Evolutionary conservation across 2,113 vertebrate genomes (phyloP), one percentile per base, ranked within the genome.

Genomic region (Panthera uncia): DNA sequence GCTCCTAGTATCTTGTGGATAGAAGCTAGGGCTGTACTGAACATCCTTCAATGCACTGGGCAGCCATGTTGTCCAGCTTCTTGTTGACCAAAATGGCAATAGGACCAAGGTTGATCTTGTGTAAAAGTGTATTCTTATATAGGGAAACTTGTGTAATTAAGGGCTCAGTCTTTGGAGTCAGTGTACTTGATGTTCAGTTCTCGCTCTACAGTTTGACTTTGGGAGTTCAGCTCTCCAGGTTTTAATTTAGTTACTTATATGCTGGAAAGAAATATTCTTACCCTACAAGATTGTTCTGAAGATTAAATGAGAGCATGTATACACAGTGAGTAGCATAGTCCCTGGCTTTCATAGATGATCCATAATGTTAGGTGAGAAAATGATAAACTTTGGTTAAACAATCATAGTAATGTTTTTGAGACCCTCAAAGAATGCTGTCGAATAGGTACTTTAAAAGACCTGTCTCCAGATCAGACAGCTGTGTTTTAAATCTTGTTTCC

Each of bases 331-430:
- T 71, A 81, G 3, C 33, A 33, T 83, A 18, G 18, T 29, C 31
- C 23, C 5, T 52, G 19, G n/a, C 16, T 76, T 65, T 96, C 31
- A 9, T 9, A 65, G 33, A 55, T 9, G 45, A 83, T 82, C 4
- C 33, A 52, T 65, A 21, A 66, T 84, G 74, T 86, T 76, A 68
- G 10, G 29, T 68, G 41, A 83, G 48, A 66, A 86, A 84, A 84
- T 78, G 5, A 78, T 45, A 45, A 74, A 48, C 13, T 31, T 33
- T 82, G 18, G 5, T 91, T 61, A 78, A 90, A 31, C 5, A 41
- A 7, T 69, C 38, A 29, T 48, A 4, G 3, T 55, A 36, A 7
- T 45, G 11, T 69, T 45, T 89, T 41, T 19, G 21, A 38, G 8
- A 94, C 3, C 1, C 45, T 83, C 31, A 66, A 92, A 92, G 38